phyloP scores from a whole-genome alignment of 2,113 vertebrate species.

The Campylomormyrus numenius region DNA sequence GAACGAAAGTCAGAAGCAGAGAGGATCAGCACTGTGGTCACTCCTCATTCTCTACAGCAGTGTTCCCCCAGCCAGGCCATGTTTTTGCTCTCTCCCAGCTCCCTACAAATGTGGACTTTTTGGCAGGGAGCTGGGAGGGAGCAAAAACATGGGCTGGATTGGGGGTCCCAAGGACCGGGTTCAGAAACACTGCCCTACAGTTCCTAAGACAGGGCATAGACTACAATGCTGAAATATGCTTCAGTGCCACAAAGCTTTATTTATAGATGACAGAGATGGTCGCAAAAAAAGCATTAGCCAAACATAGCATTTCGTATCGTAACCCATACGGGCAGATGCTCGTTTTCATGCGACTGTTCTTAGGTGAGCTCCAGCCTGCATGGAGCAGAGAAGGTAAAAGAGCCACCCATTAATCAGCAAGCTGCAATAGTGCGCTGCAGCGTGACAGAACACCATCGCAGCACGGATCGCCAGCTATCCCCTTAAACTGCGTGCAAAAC shows the following conservation, averaged over 20 bases:
- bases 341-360: background rate
- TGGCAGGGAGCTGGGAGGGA: background rate
- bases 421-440: background rate
- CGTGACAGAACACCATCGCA: background rate
- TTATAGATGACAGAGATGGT: background rate
- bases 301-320: background rate
- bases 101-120: background rate
- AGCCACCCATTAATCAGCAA: background rate
- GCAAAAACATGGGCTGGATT: background rate
- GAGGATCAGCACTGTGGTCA: background rate
- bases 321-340: background rate
- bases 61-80: background rate
- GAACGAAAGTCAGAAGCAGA: slow-evolving; percentile 35
- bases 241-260: background rate
- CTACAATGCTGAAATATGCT: background rate
- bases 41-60: background rate
- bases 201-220: background rate
- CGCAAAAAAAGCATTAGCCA: background rate
- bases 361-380: background rate
- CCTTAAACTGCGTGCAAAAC: background rate
- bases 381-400: background rate
- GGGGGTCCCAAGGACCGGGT: background rate
- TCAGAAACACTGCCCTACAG: background rate
- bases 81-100: background rate
- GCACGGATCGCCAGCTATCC: background rate